phyloP scores from a whole-genome alignment of 2,113 vertebrate species.

The Hippocampus comes region DNA sequence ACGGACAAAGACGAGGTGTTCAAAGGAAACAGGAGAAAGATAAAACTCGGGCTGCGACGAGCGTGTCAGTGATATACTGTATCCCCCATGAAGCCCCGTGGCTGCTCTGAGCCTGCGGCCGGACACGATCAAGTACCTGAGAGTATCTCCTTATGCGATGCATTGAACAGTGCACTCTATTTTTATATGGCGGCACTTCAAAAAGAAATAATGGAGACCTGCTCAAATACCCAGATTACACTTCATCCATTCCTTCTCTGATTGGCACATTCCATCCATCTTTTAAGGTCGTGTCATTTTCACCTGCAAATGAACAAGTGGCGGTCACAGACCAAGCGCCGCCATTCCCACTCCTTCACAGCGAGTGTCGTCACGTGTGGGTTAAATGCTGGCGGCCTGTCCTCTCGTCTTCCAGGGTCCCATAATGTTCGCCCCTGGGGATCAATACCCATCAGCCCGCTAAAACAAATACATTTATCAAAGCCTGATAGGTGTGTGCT shows the following conservation, averaged over 20 bases:
- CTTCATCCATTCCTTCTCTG: background rate
- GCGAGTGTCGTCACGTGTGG: background rate
- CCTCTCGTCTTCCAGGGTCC: slow-evolving; percentile 45
- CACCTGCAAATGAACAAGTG: slow-evolving; percentile 25
- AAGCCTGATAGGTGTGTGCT: slow-evolving; percentile 46
- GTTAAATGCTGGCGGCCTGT: slow-evolving; percentile 20
- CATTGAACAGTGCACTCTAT: slow-evolving; percentile 19
- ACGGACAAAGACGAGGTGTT: slow-evolving; percentile 21
- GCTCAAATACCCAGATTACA: slow-evolving; percentile 33
- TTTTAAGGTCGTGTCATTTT: background rate
- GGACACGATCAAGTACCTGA: slow-evolving; percentile 38
- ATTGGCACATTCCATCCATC: slow-evolving; percentile 24
- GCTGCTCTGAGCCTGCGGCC: slow-evolving; percentile 16
- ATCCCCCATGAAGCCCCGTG: slow-evolving; percentile 31
- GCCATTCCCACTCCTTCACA: slow-evolving; percentile 50
- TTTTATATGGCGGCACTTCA: background rate
- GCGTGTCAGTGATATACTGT: slow-evolving; percentile 18
- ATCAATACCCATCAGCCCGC: slow-evolving; percentile 66
- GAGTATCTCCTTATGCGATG: slow-evolving; percentile 40
- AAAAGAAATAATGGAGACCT: background rate
- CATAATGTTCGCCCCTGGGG: slow-evolving; percentile 52
- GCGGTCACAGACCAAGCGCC: slow-evolving; percentile 34
- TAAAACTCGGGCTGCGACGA: slow-evolving; percentile 32
- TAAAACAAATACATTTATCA: slow-evolving; percentile 73
- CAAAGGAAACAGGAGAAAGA: slow-evolving; percentile 28